These are phyloP conservation scores for Pantala flavescens DNA, from an alignment of 1,140 invertebrate species.

Conservation along the genomic window DNA sequence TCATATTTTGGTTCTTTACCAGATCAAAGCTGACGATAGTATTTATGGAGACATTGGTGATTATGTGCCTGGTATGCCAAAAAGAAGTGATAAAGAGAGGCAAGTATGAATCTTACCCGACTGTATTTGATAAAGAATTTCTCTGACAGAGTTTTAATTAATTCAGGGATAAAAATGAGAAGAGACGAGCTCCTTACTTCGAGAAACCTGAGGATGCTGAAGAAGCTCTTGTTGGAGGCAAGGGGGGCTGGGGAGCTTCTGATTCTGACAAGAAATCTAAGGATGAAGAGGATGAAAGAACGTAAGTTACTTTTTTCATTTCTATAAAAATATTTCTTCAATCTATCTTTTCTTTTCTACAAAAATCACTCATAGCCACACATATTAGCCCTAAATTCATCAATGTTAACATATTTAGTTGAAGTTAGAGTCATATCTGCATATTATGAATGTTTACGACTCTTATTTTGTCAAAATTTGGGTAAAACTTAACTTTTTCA, in stretches of 20 bases:
- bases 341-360: no score
- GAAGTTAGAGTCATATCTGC: no score
- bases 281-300: constrained; percentile 21
- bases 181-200: constrained; percentile 39
- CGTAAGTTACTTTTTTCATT: constrained; percentile 6
- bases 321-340: no score
- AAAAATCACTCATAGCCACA: no score
- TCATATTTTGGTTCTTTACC: no score
- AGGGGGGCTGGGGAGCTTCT: constrained; percentile 15
- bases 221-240: constrained; percentile 21
- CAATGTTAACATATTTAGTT: no score
- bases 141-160: not conserved
- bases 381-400: no score
- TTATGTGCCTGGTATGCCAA: constrained; percentile 55
- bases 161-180: constrained; percentile 13
- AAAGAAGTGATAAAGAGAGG: constrained; percentile 36
- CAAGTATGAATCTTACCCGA: constrained; percentile 27
- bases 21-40: constrained; percentile 49
- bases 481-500: no score
- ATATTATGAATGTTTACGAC: no score
- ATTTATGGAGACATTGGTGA: constrained; percentile 94
- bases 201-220: constrained; percentile 41
- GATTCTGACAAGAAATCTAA: not conserved
- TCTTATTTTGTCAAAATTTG: no score
- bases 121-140: not conserved